Conservation (phyloP, 2,797 vertebrate species). For the Cyclopterus lumpus region DNA sequence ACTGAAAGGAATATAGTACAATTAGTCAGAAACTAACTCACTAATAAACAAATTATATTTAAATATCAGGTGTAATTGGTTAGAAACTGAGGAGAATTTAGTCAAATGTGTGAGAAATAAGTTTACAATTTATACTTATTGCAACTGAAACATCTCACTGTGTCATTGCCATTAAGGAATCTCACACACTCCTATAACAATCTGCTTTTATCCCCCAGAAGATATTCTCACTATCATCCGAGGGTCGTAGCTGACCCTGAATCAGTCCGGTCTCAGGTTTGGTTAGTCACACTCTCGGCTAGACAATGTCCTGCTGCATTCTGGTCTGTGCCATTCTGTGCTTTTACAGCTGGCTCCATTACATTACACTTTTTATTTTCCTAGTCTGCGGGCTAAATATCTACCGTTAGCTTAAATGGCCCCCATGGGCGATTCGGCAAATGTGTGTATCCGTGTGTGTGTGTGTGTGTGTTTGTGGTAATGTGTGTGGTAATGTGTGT, state of each 20-base stretch:
- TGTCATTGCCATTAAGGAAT: conserved; percentile 5
- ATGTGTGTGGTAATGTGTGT: conserved; percentile 12
- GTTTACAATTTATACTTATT: background rate
- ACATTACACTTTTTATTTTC: conserved; percentile 82
- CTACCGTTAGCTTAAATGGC: conserved; percentile 76
- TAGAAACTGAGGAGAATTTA: background rate
- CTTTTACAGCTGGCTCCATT: conserved; percentile 81
- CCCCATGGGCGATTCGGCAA: conserved; percentile 54
- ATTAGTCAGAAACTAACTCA: no score
- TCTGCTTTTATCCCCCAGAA: background rate
- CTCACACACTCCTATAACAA: background rate
- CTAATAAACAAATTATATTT: background rate
- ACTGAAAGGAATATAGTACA: no score
- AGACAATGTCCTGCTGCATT: conserved; percentile 46
- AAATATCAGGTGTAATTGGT: background rate
- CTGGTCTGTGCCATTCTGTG: conserved; percentile 62
- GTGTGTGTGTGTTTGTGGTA: conserved; percentile 1
- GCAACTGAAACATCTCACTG: background rate
- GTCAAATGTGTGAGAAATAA: background rate
- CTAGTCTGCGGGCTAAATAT: conserved; percentile 76
- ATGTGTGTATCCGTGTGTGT: conserved; percentile 33
- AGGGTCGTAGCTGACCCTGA: conserved; percentile 19
- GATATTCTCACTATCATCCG: conserved; percentile 8
- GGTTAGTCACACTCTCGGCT: conserved; percentile 14
- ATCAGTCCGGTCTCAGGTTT: conserved; percentile 34